Base-by-base conservation (phyloP, 2,797 vertebrate genomes). In the Percopsis omiscomaycus region DNA sequence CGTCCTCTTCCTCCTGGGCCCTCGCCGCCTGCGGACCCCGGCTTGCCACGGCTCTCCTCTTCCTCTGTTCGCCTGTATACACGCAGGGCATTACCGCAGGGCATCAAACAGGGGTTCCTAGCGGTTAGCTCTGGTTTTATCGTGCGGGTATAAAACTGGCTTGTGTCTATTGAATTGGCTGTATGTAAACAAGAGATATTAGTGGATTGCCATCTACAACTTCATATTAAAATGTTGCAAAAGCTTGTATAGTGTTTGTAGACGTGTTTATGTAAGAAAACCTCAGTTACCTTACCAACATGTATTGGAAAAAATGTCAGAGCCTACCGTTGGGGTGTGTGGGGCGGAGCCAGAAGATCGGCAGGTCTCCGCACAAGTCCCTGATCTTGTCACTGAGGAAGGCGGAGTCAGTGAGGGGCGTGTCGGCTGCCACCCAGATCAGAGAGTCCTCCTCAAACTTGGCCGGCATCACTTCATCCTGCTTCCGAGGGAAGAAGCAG, bases 271-370 rank as follows among this genome's bases (percentile, higher is more conserved):
- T 22, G 22, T 22, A 22, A 22, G 22, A 22, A 22, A 22, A 22
- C 22, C 22, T 22, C 22, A 22, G 32, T 37, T 4, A 37, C 32
- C 32, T 1, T 37, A 37, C 32, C 32, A 37, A 37, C 6, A 37
- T 37, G 4, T 37, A 1, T 37, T 37, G 32, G 4, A 6, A 37
- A 37, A 42, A 5, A 12, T 54, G 13, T 54, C 30, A 1, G 47
- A 56, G 47, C 85, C 84, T 94, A 98, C 96, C 92, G 89, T 93
- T 92, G 3, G 93, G 89, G 80, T 95, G 95, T 44, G 93, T 94
- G 63, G 95, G 95, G 72, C 90, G 93, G 74, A 98, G 94, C 96
- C 96, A 97, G 92, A 94, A 97, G 91, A 98, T 95, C 6, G 96
- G 96, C 84, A 95, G 93, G 70, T 94, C 90, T 29, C 88, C 86